Evolutionary conservation across 2,888 invertebrate genomes (phyloP), one percentile per base, ranked within the genome.

Genomic region (Sabatieria punctata): DNA sequence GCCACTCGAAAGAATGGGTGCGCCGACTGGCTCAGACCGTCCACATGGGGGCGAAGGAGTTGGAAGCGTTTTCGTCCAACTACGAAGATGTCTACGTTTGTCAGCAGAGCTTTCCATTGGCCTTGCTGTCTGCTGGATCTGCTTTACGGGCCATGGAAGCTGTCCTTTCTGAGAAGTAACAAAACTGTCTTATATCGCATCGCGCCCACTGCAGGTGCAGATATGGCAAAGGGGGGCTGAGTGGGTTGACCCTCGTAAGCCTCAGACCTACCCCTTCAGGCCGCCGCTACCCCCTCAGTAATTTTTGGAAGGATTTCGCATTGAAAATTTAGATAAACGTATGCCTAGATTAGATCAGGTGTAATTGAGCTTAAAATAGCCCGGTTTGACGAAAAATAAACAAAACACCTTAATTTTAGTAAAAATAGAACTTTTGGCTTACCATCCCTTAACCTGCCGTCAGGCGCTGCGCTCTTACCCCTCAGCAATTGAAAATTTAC

Each of bases 51-150:
- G 36, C 58, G 49, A 54, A 54, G 25, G 47, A 50, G 23, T 47
- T 52, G 37, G 57, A 57, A 42, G 38, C 42, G 11, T 57, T 51
- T 36, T 49, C 52, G n/a, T 41, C 46, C 8, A 41, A 50, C 13
- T 52, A 56, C 30, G 63, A 63, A 41, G 63, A 63, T 47, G 52
- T 60, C 15, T 63, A 57, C 49, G 44, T 61, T n/a, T 59, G 59
- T 40, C 36, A 50, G 15, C 27, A 51, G 19, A 59, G 56, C 1
- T 61, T 51, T 48, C 50, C 56, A 13, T 45, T 47, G 0, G 54
- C 60, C 1, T 44, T 53, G 35, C 47, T 55, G 15, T 46, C 56
- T 8, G 58, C 58, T n/a, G 60, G 54, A 1, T 54, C 52, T 42
- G 49, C 57, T 2, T 51, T 60, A 15, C 53, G 55, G 13, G 45